Base-by-base conservation (phyloP, 2,797 vertebrate species). In the Enteromius anoplus region DNA sequence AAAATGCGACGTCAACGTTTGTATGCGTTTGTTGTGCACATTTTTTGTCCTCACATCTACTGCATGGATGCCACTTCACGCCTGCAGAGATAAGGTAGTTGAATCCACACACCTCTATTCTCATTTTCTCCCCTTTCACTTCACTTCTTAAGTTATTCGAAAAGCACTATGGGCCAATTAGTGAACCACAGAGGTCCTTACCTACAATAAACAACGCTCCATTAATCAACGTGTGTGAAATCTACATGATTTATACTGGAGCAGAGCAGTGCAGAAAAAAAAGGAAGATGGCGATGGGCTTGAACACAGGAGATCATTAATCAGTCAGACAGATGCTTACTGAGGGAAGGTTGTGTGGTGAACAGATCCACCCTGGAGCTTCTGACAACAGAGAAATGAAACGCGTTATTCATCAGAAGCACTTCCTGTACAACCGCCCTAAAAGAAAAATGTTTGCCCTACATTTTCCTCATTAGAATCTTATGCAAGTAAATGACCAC, bases 301-400 rank as follows among this genome's bases (percentile, higher is more conserved):
- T 65, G 29, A 64, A 64, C 34, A 21, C 58, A 71, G 80, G 45
- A 53, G 58, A 71, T 40, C 62, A 58, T 75, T 76, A 75, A 66
- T 82, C 71, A 82, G 17, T 53, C 23, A 75, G 80, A 82, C 60
- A 66, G 47, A n/a, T 42, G 58, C 80, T 75, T 66, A 51, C 60
- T 42, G 80, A 42, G 71, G 34, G 29, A 64, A 64, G 1, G 70
- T 19, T 23, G 42, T 75, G 80, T 75, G 80, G 60, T 42, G 55
- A 58, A 58, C 23, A 60, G 47, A 76, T 68, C 37, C 51, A 60
- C 62, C 49, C 81, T 58, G 73, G 73, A 69, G 64, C 62, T 40
- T 75, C 71, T 42, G 47, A 75, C 62, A 53, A 40, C 47, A 75
- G 47, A 66, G 23, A 75, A 65, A 82, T 75, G n/a, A 68, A 76